These are phyloP conservation scores for Trachelus stipa DNA, from an alignment of 2,888 invertebrate genomes.

Conservation along the genomic window DNA sequence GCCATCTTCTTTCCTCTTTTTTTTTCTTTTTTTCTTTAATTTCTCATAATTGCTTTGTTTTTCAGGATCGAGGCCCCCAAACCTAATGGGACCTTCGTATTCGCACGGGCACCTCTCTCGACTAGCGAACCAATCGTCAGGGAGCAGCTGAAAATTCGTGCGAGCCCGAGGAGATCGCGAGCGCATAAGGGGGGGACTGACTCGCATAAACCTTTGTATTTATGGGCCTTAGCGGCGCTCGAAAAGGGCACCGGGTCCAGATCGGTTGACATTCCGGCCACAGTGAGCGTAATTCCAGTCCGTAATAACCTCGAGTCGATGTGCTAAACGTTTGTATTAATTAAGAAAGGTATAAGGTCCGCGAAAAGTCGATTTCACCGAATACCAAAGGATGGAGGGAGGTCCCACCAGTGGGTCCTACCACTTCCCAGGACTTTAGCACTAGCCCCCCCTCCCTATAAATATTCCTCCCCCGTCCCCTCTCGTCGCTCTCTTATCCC, in stretches of 20 bases:
- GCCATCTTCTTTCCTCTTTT: neutral
- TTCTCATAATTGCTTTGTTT: neutral
- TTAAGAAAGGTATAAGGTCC: slow-evolving; percentile 29
- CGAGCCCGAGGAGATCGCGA: slow-evolving; percentile 1
- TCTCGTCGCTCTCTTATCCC: neutral
- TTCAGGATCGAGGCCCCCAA: neutral
- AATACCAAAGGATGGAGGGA: neutral
- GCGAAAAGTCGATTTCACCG: neutral
- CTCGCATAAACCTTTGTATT: slow-evolving; percentile 24
- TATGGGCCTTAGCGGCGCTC: slow-evolving; percentile 13
- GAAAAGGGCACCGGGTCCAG: slow-evolving; percentile 6
- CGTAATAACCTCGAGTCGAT: slow-evolving; percentile 29
- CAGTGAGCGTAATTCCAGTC: slow-evolving; percentile 23
- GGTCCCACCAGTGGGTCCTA: neutral
- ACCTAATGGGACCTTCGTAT: neutral
- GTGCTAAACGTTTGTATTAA: slow-evolving; percentile 36
- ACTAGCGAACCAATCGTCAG: neutral
- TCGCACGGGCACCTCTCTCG: neutral
- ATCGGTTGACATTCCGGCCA: slow-evolving; percentile 28
- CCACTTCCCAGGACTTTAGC: neutral
- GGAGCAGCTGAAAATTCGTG: slow-evolving; percentile 20
- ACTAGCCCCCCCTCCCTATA: neutral
- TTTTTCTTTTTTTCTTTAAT: neutral
- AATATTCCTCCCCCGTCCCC: no score
- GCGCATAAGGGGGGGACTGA: neutral